Evolutionary conservation across 1,140 invertebrate genomes (phyloP), one percentile per base, ranked within the genome.

Genomic region (Drosophila micromelanica): DNA sequence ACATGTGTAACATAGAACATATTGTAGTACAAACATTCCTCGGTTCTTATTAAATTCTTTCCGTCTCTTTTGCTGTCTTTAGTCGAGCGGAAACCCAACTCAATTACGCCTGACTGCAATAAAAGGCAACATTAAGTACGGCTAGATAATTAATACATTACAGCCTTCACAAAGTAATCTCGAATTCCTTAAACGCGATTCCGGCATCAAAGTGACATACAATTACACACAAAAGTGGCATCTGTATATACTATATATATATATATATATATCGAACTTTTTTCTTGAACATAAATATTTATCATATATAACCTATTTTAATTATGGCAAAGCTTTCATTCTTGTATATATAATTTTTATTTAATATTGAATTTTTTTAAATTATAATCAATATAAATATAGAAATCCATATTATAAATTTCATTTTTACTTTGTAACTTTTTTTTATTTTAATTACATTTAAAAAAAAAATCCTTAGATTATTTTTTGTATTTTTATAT

Each of bases 131-230:
- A 67, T 72, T 67, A 72, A 52, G 52, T 52, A 45, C 38, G 68
- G n/a, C 52, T 49, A 56, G 37, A 71, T 72, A 72, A 72, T 72
- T 67, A 67, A 72, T 59, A 43, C 62, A 52, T 72, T 48, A 52
- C 27, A 15, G 20, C 38, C 2, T 12, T 30, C 32, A 7, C 42
- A 40, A 54, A 30, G 43, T 6, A 11, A 43, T 61, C 48, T 48
- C 23, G 5, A 61, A 69, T 54, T 23, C 20, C 20, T 23, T 61
- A 15, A 59, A n/a, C 59, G 20, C 12, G 12, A 9, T 27, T 5
- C 30, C 23, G 55, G 32, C 37, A n/a, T 49, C 63, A 45, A 48
- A 57, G 32, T 48, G 63, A 35, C 40, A 20, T 4, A 32, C 40
- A 32, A 52, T 52, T 35, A 17, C 13, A 35, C 32, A 4, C 30